Evolutionary conservation across 1,140 invertebrate genomes (phyloP).

Genomic region (Colletes latitarsis): DNA sequence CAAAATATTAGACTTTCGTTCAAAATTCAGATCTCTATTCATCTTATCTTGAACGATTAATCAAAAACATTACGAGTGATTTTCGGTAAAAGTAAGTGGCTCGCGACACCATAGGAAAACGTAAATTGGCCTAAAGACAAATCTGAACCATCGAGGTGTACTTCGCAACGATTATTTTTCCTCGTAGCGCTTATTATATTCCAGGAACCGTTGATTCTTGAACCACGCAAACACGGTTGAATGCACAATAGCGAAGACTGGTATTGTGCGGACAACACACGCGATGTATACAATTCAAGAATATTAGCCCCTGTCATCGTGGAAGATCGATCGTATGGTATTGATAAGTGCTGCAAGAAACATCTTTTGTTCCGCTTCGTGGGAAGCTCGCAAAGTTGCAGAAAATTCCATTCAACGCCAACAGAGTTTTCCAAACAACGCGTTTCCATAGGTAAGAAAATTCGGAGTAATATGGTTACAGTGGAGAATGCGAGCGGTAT

Average conservation of each 20-base stretch:
- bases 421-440: background rate
- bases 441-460: no score
- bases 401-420: background rate
- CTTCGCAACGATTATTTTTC: background rate
- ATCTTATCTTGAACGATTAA: no score
- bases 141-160: background rate
- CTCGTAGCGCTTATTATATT: background rate
- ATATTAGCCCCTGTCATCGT: conserved; percentile 1
- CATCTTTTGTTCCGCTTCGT: conserved; percentile 17
- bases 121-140: no score
- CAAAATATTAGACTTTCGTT: conserved; percentile 4
- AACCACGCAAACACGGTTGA: background rate
- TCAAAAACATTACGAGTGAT: no score
- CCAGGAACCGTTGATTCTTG: background rate
- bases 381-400: background rate
- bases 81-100: no score
- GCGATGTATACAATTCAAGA: background rate
- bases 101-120: no score
- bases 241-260: background rate
- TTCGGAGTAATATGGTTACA: no score
- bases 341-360: conserved; percentile 12
- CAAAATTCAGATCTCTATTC: background rate
- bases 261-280: background rate
- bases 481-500: no score
- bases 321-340: conserved; percentile 9